Evolutionary conservation across 1,140 invertebrate genomes (phyloP).

Genomic region (Piezodorus guildinii): DNA sequence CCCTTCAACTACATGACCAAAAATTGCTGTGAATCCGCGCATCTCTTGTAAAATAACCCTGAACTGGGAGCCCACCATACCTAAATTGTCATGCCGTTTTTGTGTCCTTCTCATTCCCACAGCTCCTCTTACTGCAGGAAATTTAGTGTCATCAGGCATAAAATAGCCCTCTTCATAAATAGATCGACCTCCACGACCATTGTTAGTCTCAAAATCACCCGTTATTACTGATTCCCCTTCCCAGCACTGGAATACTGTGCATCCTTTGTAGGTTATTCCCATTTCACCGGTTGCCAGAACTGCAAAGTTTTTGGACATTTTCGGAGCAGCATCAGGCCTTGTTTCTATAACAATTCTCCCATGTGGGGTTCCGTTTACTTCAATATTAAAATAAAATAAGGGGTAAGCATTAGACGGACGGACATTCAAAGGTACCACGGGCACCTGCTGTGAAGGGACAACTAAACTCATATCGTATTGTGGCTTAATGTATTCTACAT

Average conservation of each 20-base stretch:
- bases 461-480: slow-evolving; percentile 27
- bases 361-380: slow-evolving; percentile 53
- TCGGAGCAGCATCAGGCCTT: slow-evolving; percentile 70
- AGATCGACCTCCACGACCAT: slow-evolving; percentile 63
- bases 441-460: slow-evolving; percentile 35
- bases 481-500: slow-evolving; percentile 40
- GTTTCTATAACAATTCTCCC: slow-evolving; percentile 75
- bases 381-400: slow-evolving; percentile 63
- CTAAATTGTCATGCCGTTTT: slow-evolving; percentile 63
- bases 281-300: slow-evolving; percentile 65
- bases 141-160: slow-evolving; percentile 68
- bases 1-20: slow-evolving; percentile 68
- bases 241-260: slow-evolving; percentile 70
- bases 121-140: slow-evolving; percentile 59
- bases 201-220: slow-evolving; percentile 61
- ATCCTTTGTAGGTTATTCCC: slow-evolving; percentile 66
- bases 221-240: slow-evolving; percentile 53
- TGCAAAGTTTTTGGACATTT: slow-evolving; percentile 82
- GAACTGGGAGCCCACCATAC: slow-evolving; percentile 74
- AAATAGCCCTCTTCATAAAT: slow-evolving; percentile 67
- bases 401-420: slow-evolving; percentile 39
- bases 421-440: slow-evolving; percentile 25
- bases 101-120: slow-evolving; percentile 74
- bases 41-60: slow-evolving; percentile 68
- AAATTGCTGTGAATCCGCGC: slow-evolving; percentile 70